These are phyloP conservation scores for Auanema sp. DNA, from an alignment of 2,888 invertebrate genomes.

Conservation along the genomic window DNA sequence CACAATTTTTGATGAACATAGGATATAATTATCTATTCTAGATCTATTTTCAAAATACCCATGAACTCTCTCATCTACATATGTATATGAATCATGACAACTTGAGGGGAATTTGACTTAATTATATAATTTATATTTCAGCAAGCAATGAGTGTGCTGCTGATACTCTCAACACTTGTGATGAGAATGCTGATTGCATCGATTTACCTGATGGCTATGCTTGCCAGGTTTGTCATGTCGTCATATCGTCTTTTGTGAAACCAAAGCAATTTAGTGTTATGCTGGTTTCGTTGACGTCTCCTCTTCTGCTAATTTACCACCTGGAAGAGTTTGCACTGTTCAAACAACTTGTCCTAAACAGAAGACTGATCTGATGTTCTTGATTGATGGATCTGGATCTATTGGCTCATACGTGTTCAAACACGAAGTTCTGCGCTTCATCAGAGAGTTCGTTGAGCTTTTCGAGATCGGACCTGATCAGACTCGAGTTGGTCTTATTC, in stretches of 20 bases:
- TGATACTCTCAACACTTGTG: slow-evolving; percentile 60
- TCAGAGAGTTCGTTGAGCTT: slow-evolving; percentile 63
- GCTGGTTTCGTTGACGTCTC: slow-evolving; percentile 64
- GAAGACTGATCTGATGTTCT: slow-evolving; percentile 63
- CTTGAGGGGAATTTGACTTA: neutral
- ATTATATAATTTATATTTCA: slow-evolving; percentile 23
- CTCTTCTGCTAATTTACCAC: slow-evolving; percentile 58
- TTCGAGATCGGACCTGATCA: slow-evolving; percentile 63
- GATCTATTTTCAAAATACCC: too few species aligned
- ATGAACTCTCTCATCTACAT: too few species aligned
- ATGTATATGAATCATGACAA: neutral
- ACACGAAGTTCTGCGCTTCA: slow-evolving; percentile 62
- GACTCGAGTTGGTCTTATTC: slow-evolving; percentile 63
- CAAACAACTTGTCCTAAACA: slow-evolving; percentile 63
- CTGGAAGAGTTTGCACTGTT: slow-evolving; percentile 64
- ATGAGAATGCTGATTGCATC: slow-evolving; percentile 64
- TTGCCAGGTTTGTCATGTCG: slow-evolving; percentile 39
- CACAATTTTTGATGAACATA: too few species aligned
- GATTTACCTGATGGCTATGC: slow-evolving; percentile 62
- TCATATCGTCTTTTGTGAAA: neutral
- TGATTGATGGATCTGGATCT: slow-evolving; percentile 64
- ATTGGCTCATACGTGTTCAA: slow-evolving; percentile 64
- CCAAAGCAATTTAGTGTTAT: slow-evolving; percentile 44
- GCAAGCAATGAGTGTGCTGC: slow-evolving; percentile 61
- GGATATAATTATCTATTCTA: too few species aligned